A percentile compares a stretch with the other conserved stretches of the same genome.
Evolutionary conservation across 2,888 invertebrate species (phyloP).

Genomic region (Bugulina stolonifera): DNA sequence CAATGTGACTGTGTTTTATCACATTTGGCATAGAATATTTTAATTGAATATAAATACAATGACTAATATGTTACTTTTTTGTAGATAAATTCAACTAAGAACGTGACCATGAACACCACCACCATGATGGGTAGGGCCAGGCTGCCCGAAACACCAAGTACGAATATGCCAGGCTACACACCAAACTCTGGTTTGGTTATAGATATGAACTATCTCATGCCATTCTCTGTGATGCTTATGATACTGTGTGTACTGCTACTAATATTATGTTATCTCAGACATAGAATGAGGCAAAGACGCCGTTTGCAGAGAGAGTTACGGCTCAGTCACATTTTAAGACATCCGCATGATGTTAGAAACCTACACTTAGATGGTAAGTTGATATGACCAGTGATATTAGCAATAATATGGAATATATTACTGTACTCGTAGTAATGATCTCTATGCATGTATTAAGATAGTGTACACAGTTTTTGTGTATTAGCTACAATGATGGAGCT

Average conservation of each 20-base stretch:
- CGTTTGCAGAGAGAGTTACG: neutral
- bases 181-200: conserved; percentile 1
- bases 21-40: too few relatives aligned
- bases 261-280: conserved; percentile 6
- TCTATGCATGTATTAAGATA: too few relatives aligned
- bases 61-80: too few relatives aligned
- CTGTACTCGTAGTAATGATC: neutral
- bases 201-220: conserved; percentile 24
- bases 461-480: too few relatives aligned
- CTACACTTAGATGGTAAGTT: neutral
- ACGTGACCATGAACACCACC: neutral
- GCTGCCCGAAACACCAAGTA: neutral
- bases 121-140: neutral
- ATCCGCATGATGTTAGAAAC: neutral
- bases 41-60: too few relatives aligned
- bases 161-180: neutral
- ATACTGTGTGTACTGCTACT: conserved; percentile 4
- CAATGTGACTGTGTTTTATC: too few relatives aligned
- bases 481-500: too few relatives aligned
- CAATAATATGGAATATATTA: too few relatives aligned
- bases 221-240: conserved; percentile 22
- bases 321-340: neutral
- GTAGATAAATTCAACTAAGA: too few relatives aligned
- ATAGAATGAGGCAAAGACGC: conserved; percentile 19
- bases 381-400: too few relatives aligned